These are phyloP conservation scores for Carpatolechia fugitivella DNA, from an alignment of 2,888 invertebrate species.

Conservation along the genomic window DNA sequence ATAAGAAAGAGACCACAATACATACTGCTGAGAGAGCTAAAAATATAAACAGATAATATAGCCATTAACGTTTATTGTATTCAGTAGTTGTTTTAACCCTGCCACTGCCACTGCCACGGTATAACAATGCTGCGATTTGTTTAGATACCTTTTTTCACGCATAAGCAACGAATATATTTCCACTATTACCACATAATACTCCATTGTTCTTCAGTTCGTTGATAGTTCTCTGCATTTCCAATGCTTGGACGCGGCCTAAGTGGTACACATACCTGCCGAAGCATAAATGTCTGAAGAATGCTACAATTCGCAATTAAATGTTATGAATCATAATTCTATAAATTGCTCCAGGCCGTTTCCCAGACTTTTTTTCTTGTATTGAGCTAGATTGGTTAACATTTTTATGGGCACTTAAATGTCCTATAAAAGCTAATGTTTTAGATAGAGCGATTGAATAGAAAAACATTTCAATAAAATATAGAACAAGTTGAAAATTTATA, in stretches of 20 bases:
- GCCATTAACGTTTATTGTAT: constrained; percentile 17
- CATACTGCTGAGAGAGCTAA: not conserved
- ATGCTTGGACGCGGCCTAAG: constrained; percentile 64
- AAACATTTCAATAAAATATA: not conserved
- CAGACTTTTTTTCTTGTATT: constrained; percentile 6
- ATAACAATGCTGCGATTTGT: constrained; percentile 75
- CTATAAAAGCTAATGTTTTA: not conserved
- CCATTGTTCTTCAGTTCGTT: constrained; percentile 74
- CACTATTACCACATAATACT: constrained; percentile 79
- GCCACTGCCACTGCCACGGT: constrained; percentile 52
- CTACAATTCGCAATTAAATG: constrained; percentile 55
- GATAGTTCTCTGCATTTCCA: constrained; percentile 72
- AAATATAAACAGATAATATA: constrained; percentile 1
- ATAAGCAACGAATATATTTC: constrained; percentile 75
- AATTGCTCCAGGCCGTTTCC: constrained; percentile 10
- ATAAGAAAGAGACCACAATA: not conserved
- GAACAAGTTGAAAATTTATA: too few relatives aligned
- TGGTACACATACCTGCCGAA: constrained; percentile 67
- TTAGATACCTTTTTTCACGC: constrained; percentile 75
- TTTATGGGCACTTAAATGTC: not conserved
- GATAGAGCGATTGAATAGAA: not conserved
- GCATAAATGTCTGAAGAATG: constrained; percentile 59
- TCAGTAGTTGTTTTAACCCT: constrained; percentile 54
- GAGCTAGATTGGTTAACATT: constrained; percentile 3
- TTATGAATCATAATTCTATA: constrained; percentile 39